Percentiles rank a stretch among this genome's conserved stretches.
Conservation (phyloP, 2,888 invertebrate species). For the Koerneria pararmatus region DNA sequence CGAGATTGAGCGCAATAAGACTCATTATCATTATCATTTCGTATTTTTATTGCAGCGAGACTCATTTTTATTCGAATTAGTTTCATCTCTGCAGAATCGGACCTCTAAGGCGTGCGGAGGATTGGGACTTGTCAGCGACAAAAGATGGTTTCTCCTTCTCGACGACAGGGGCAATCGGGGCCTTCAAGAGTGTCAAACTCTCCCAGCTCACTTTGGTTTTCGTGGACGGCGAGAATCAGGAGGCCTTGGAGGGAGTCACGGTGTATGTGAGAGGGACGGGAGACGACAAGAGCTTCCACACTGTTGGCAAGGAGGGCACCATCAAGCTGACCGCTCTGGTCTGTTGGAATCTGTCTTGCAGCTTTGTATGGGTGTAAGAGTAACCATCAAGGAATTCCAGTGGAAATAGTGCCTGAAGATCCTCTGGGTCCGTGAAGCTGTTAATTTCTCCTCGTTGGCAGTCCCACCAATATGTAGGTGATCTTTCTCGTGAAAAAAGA, state of each 20-base stretch:
- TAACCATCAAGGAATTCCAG: no score
- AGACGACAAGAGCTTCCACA: constrained; percentile 72
- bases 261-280: constrained; percentile 79
- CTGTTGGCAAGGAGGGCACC: constrained; percentile 67
- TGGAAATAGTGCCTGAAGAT: no score
- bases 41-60: no score
- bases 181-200: constrained; percentile 80
- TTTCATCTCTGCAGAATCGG: constrained; percentile 71
- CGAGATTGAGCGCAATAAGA: not conserved
- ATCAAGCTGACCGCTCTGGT: constrained; percentile 53
- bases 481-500: no score
- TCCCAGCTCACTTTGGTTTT: constrained; percentile 69
- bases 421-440: no score
- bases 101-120: constrained; percentile 74
- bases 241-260: constrained; percentile 73
- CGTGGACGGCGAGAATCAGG: constrained; percentile 60
- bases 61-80: no score
- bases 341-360: no score
- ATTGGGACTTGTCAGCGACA: constrained; percentile 74
- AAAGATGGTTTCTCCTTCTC: constrained; percentile 63
- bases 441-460: no score
- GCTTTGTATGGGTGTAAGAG: no score
- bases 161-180: constrained; percentile 66
- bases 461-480: no score
- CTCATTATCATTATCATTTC: constrained; percentile 16